Percentiles rank a stretch among this genome's conserved stretches.
phyloP scores from a whole-genome alignment of 2,888 invertebrate genomes.

The Ischnura elegans region DNA sequence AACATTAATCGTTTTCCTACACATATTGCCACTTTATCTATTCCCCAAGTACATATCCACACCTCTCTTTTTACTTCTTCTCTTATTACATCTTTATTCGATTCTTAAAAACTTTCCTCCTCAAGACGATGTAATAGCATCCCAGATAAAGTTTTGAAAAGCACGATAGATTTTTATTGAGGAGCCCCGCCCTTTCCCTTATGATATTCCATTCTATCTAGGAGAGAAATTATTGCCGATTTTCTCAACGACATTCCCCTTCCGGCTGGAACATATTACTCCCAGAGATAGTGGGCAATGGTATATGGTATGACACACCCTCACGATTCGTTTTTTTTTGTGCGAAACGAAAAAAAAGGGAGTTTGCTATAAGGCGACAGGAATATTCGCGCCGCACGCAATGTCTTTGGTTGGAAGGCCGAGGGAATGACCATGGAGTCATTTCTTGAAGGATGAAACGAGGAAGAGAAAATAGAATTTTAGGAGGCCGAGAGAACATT shows the following conservation, averaged over 20 bases:
- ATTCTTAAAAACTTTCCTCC: background rate
- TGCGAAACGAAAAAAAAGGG: background rate
- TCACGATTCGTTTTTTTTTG: background rate
- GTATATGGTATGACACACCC: too few relatives aligned
- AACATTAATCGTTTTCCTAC: too few relatives aligned
- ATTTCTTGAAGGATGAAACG: background rate
- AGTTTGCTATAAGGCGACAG: background rate
- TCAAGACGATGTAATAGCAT: background rate
- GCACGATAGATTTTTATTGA: background rate
- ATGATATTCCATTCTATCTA: background rate
- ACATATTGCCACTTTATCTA: too few relatives aligned
- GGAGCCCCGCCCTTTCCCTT: background rate
- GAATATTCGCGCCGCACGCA: background rate
- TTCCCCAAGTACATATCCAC: too few relatives aligned
- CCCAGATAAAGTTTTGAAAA: background rate
- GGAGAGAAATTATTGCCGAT: background rate
- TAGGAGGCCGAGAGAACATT: background rate
- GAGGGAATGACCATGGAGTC: background rate
- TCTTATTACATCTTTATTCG: background rate
- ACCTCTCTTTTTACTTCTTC: too few relatives aligned
- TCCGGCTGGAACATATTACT: constrained; percentile 6
- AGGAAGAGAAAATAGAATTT: background rate
- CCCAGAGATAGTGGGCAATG: too few relatives aligned
- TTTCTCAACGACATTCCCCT: background rate
- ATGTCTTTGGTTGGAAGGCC: background rate